Evolutionary conservation across 2,888 invertebrate genomes (phyloP).

Genomic region (Phortica magna): DNA sequence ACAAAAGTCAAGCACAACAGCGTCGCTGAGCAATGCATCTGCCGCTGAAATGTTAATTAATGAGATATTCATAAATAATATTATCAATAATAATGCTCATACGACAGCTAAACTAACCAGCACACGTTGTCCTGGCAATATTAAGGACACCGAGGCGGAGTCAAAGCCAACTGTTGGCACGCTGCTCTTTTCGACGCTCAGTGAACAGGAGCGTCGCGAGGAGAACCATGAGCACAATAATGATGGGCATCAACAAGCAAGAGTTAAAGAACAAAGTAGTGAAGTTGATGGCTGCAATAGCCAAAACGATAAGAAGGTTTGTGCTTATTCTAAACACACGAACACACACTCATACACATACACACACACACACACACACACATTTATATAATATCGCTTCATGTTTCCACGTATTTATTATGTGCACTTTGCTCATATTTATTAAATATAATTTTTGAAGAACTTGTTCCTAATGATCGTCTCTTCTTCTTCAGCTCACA

Average conservation of each 20-base stretch:
- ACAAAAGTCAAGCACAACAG: conserved; percentile 44
- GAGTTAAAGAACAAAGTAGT: conserved; percentile 35
- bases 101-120: conserved; percentile 40
- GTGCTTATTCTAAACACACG: conserved; percentile 47
- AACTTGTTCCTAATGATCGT: neutral
- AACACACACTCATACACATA: conserved; percentile 7
- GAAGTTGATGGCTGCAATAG: conserved; percentile 58
- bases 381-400: conserved; percentile 29
- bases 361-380: conserved; percentile 20
- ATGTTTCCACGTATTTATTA: conserved; percentile 48
- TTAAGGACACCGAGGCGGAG: conserved; percentile 46
- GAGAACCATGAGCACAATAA: conserved; percentile 26
- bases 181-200: conserved; percentile 71
- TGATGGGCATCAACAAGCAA: conserved; percentile 29
- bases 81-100: conserved; percentile 72
- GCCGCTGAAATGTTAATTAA: conserved; percentile 77
- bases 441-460: conserved; percentile 15
- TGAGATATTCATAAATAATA: conserved; percentile 77
- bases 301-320: conserved; percentile 70
- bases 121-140: conserved; percentile 40
- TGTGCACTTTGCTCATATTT: conserved; percentile 25
- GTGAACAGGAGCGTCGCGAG: conserved; percentile 74
- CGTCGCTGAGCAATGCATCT: conserved; percentile 68
- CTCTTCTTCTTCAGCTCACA: conserved; percentile 79
- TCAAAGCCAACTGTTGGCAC: conserved; percentile 64